Percentiles rank a stretch among this genome's conserved stretches.
Evolutionary conservation across 2,888 invertebrate genomes (phyloP).

Genomic region (Suillia variegata): DNA sequence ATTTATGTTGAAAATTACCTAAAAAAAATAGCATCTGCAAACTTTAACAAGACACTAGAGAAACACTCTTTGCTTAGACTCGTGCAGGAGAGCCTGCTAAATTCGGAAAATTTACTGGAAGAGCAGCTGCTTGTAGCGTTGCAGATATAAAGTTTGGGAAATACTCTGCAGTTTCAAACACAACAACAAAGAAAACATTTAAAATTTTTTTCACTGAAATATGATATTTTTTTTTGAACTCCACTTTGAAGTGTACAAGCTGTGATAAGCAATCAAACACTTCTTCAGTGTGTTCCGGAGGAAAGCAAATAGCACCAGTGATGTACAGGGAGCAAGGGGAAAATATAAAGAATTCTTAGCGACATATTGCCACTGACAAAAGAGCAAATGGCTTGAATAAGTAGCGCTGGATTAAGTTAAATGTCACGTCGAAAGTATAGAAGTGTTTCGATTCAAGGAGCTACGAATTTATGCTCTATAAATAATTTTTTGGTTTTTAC

Average conservation of each 20-base stretch:
- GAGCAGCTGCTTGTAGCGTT: neutral
- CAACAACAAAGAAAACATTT: too few species aligned
- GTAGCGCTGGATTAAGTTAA: neutral
- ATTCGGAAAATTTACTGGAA: neutral
- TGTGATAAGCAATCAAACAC: neutral
- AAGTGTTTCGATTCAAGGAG: neutral
- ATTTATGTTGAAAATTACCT: too few species aligned
- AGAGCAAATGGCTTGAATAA: neutral
- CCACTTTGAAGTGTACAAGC: neutral
- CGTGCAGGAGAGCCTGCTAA: neutral
- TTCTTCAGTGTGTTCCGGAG: neutral
- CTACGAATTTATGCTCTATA: too few species aligned
- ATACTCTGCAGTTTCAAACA: too few species aligned
- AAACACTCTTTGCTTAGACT: neutral
- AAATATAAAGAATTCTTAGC: too few species aligned
- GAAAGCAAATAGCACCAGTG: neutral
- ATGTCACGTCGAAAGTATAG: neutral
- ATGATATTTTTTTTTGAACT: neutral
- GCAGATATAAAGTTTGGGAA: neutral
- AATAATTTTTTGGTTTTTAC: too few species aligned
- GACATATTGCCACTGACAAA: too few species aligned
- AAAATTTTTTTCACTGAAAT: neutral
- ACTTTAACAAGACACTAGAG: neutral
- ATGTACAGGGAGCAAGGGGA: neutral
- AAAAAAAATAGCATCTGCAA: too few species aligned